phyloP scores from a whole-genome alignment of 2,797 vertebrate species.

The Carduelis carduelis region DNA sequence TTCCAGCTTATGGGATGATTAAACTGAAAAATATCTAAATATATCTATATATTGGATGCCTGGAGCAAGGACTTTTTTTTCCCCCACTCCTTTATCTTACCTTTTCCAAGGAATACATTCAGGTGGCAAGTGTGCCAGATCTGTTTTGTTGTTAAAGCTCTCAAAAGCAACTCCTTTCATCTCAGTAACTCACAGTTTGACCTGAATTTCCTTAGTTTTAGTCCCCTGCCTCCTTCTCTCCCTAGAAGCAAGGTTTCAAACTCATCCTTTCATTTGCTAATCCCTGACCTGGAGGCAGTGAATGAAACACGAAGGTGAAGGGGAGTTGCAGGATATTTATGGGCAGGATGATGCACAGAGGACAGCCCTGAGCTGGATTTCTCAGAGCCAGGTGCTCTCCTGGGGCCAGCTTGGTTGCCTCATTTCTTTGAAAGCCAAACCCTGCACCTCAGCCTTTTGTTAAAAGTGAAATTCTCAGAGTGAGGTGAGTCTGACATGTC shows the following conservation, averaged over 20 bases:
- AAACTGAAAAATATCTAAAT: neutral
- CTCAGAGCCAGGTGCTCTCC: neutral
- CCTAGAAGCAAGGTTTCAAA: neutral
- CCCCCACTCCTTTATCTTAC: neutral
- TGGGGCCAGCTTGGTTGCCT: neutral
- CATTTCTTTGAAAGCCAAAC: neutral
- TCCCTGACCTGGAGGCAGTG: neutral
- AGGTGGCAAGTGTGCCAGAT: neutral
- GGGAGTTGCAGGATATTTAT: neutral
- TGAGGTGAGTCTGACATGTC: rapidly evolving
- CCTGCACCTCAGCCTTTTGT: neutral
- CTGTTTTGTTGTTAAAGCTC: neutral
- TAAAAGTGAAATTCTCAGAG: neutral
- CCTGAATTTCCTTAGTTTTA: neutral
- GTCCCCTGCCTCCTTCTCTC: neutral
- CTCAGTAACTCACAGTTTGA: neutral
- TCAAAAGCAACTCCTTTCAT: conserved; percentile 1
- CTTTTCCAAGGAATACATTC: neutral
- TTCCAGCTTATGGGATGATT: neutral
- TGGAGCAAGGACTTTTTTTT: neutral
- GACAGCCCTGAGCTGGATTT: neutral
- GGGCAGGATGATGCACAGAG: neutral
- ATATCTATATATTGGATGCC: neutral
- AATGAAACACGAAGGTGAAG: neutral
- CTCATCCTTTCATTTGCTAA: neutral